These are phyloP conservation scores for Chromobotia macracanthus DNA, from an alignment of 2,797 vertebrate genomes.

Conservation along the genomic window DNA sequence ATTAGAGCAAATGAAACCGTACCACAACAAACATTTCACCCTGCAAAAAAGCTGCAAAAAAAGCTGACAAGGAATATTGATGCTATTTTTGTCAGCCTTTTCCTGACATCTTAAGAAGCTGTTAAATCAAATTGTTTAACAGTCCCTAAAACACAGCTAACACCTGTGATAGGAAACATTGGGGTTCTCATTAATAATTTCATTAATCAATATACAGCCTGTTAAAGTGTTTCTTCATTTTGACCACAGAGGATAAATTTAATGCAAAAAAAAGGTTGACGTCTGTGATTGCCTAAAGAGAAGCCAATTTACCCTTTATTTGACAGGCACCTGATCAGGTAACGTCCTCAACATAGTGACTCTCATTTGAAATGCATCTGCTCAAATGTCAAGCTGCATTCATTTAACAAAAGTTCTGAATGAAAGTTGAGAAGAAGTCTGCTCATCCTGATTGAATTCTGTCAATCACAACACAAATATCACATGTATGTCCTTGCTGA, in stretches of 20 bases:
- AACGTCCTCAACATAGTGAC: not conserved
- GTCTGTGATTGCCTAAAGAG: conserved; percentile 27
- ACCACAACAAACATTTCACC: not conserved
- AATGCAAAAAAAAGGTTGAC: not conserved
- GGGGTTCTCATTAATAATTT: not conserved
- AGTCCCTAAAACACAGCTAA: conserved; percentile 10
- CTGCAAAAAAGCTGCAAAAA: conserved; percentile 1
- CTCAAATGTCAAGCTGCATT: not conserved
- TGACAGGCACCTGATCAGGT: conserved; percentile 14
- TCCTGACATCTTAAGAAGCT: conserved; percentile 5
- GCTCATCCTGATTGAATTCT: not conserved
- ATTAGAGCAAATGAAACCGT: not conserved
- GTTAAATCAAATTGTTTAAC: not conserved
- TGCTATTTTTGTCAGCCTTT: not conserved
- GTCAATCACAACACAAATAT: not conserved
- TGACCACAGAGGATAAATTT: not conserved
- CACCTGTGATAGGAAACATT: not conserved
- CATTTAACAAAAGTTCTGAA: not conserved
- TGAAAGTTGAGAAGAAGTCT: not conserved
- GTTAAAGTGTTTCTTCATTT: conserved; percentile 16
- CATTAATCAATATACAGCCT: conserved; percentile 3
- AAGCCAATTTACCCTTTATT: conserved; percentile 8
- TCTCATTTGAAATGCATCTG: not conserved
- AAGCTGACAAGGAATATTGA: not conserved
- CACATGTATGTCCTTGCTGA: not conserved